phyloP scores from a whole-genome alignment of 1,140 invertebrate genomes.

The Lepidostoma basale region DNA sequence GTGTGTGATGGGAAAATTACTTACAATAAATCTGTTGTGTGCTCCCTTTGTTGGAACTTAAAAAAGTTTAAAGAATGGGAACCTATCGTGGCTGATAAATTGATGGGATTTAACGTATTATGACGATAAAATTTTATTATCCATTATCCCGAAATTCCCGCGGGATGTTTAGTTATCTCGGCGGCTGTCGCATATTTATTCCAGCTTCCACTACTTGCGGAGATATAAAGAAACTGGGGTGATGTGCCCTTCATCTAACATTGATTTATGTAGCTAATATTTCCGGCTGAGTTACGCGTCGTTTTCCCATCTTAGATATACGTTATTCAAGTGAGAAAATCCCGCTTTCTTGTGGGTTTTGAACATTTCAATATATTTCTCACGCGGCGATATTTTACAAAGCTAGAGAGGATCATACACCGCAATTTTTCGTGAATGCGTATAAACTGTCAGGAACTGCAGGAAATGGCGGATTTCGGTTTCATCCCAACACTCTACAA shows the following conservation, averaged over 20 bases:
- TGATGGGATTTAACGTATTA: no score
- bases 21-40: no score
- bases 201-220: neutral
- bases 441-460: no score
- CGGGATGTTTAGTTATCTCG: no score
- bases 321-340: constrained; percentile 36
- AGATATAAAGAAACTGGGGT: constrained; percentile 10
- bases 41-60: no score
- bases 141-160: no score
- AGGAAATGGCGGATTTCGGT: no score
- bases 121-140: no score
- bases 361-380: constrained; percentile 42
- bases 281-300: constrained; percentile 29
- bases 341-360: constrained; percentile 26
- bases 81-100: no score
- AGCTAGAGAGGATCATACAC: neutral
- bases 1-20: no score
- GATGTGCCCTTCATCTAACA: constrained; percentile 32
- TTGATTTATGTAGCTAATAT: constrained; percentile 42
- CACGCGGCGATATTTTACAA: constrained; percentile 6
- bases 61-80: no score
- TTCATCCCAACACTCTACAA: no score
- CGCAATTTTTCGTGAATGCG: neutral
- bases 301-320: constrained; percentile 28
- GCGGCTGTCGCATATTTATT: constrained; percentile 24